phyloP scores from a whole-genome alignment of 2,888 invertebrate species.

The Lycaena phlaeas region DNA sequence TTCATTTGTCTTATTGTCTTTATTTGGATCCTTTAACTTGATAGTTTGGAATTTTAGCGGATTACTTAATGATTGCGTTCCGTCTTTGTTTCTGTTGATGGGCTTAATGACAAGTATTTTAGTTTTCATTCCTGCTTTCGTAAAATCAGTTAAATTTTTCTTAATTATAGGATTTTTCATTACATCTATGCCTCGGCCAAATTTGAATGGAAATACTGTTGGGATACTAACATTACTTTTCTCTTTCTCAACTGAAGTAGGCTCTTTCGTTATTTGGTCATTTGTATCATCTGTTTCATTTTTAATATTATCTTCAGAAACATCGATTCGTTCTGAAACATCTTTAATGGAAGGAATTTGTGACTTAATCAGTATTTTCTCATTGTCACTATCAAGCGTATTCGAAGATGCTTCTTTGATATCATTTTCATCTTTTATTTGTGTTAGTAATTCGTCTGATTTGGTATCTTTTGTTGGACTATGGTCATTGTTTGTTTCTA shows the following conservation, averaged over 20 bases:
- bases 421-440: not conserved
- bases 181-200: constrained; percentile 51
- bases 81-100: constrained; percentile 50
- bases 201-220: constrained; percentile 45
- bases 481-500: constrained; percentile 64
- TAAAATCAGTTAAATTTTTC: constrained; percentile 53
- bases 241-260: constrained; percentile 13
- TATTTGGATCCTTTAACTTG: constrained; percentile 77
- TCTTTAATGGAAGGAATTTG: not conserved
- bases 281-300: constrained; percentile 1
- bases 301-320: not conserved
- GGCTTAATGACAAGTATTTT: constrained; percentile 65
- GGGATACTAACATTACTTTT: constrained; percentile 26
- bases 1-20: constrained; percentile 31
- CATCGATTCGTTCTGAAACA: not conserved
- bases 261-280: constrained; percentile 2
- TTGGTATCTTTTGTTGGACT: constrained; percentile 81
- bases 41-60: constrained; percentile 70
- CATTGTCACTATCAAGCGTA: not conserved
- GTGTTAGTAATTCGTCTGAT: constrained; percentile 9
- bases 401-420: not conserved
- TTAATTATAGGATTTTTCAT: constrained; percentile 59
- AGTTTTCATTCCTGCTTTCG: constrained; percentile 60
- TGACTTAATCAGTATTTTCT: not conserved
- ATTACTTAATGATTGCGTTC: constrained; percentile 30